Base-by-base conservation (phyloP, 30 jellyfish, hydroid and myxozoan species). In the Chironex yamaguchii region DNA sequence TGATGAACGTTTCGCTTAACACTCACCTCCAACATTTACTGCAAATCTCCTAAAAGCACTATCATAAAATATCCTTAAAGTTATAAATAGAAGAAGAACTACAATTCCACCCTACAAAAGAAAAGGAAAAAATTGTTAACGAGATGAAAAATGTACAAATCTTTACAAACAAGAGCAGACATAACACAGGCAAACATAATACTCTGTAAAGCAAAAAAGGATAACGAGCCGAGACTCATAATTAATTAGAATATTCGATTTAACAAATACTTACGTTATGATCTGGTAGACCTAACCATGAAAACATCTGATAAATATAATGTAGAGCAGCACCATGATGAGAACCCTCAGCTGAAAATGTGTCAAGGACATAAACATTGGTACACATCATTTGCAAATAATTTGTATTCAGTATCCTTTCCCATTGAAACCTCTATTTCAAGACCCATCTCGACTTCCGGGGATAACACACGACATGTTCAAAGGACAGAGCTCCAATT, bases 221-320 rank as follows among this genome's bases (percentile, higher is more conserved):
- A 71, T 23, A n/a, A n/a, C n/a, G n/a, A n/a, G n/a, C n/a, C n/a
- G n/a, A n/a, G n/a, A n/a, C n/a, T n/a, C n/a, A n/a, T n/a, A n/a
- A n/a, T n/a, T n/a, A n/a, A n/a, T n/a, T n/a, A n/a, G n/a, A n/a
- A n/a, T n/a, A n/a, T n/a, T n/a, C n/a, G n/a, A n/a, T n/a, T n/a
- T n/a, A n/a, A 51, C 36, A 36, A 4, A 21, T 23, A 17, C 87
- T 29, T 62, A 90, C 97, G 77, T 90, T 82, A 81, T 90, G 97
- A 52, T 90, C 97, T 0, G 97, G 97, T 34, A 90, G 69, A 34
- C 97, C 97, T 11, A 90, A 82, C 97, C 97, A 82, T 20, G 76
- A 36, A 54, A 90, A 83, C 21, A 90, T 14, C 51, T 82, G 91
- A 63, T 79, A 79, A 13, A 82, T 69, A 82, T 81, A 81, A 53